Evolutionary conservation across 2,888 invertebrate species (phyloP).

Genomic region (Xylota sylvarum): DNA sequence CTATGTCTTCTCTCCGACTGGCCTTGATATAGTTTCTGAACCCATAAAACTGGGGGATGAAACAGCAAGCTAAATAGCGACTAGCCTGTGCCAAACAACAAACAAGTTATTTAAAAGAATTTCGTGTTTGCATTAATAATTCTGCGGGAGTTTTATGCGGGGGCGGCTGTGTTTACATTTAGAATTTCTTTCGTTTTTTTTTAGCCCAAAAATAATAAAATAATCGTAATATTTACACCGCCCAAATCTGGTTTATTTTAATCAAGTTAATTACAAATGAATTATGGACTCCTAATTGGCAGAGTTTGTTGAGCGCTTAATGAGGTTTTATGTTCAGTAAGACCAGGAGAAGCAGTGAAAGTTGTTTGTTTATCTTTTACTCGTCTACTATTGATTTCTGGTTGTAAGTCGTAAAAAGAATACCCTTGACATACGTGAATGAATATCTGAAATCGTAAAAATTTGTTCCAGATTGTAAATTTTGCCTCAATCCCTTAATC

Average conservation of each 20-base stretch:
- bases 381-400: neutral
- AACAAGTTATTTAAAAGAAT: constrained; percentile 1
- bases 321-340: neutral
- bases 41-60: constrained; percentile 18
- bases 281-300: constrained; percentile 31
- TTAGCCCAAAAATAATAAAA: neutral
- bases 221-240: neutral
- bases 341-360: too few relatives aligned
- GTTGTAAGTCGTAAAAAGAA: neutral
- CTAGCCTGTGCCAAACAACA: neutral
- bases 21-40: constrained; percentile 43
- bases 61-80: neutral
- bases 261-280: constrained; percentile 29
- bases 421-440: neutral
- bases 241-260: constrained; percentile 14
- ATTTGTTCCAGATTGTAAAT: neutral
- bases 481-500: too few relatives aligned
- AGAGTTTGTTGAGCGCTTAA: constrained; percentile 31
- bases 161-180: constrained; percentile 12
- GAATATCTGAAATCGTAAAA: neutral
- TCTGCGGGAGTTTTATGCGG: constrained; percentile 15
- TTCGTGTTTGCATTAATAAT: constrained; percentile 5
- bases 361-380: neutral
- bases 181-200: neutral
- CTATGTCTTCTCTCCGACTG: constrained; percentile 1